Conservation (phyloP, 2,888 invertebrate genomes). For the Cephus pulcher region DNA sequence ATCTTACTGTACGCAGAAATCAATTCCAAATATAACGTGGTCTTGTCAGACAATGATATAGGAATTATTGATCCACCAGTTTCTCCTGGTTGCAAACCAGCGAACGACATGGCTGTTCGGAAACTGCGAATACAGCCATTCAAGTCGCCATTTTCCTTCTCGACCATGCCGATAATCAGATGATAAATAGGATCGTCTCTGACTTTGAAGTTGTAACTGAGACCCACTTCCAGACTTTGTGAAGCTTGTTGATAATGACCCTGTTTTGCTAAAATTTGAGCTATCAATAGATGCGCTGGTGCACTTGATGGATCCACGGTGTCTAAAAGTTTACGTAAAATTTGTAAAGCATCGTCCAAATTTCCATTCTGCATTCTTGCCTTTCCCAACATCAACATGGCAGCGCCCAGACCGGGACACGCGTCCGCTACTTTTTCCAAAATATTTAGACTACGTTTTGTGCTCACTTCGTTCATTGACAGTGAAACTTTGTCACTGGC, state of each 20-base stretch:
- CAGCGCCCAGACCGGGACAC: constrained; percentile 83
- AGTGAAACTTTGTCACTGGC: constrained; percentile 18
- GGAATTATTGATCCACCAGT: constrained; percentile 13
- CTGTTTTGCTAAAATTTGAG: constrained; percentile 84
- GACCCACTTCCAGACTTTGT: constrained; percentile 87
- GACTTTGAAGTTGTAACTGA: constrained; percentile 93
- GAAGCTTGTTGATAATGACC: constrained; percentile 81
- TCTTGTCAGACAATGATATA: constrained; percentile 75
- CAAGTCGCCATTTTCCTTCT: constrained; percentile 79
- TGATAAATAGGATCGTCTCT: constrained; percentile 93
- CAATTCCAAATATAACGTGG: constrained; percentile 88
- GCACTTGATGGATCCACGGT: constrained; percentile 82
- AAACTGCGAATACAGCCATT: constrained; percentile 82
- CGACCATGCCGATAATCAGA: constrained; percentile 84
- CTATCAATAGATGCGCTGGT: constrained; percentile 86
- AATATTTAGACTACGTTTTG: constrained; percentile 74
- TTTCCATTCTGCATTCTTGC: constrained; percentile 86
- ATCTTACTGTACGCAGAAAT: constrained; percentile 80
- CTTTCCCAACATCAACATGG: constrained; percentile 79
- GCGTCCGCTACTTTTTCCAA: constrained; percentile 80
- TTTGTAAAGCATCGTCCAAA: constrained; percentile 76
- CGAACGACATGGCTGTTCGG: constrained; percentile 78
- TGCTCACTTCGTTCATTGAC: constrained; percentile 53
- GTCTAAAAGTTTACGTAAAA: constrained; percentile 80
- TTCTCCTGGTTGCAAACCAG: constrained; percentile 67